Conservation (phyloP, 1,140 invertebrate genomes). For the Chrysomallon squamiferum region DNA sequence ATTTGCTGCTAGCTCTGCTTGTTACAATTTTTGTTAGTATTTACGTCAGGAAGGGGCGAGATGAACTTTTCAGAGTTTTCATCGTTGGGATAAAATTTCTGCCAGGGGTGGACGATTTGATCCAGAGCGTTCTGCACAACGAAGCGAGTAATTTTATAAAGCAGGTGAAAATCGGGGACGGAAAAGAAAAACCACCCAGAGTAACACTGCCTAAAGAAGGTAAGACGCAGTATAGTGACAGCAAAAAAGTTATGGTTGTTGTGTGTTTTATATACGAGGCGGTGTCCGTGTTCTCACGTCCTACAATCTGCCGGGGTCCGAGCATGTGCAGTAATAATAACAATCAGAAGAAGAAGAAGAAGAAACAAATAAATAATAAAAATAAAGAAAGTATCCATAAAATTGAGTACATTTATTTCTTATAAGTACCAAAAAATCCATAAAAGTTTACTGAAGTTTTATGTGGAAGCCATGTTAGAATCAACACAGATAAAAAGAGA, state of each 20-base stretch:
- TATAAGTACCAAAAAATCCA: no score
- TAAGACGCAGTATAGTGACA: neutral
- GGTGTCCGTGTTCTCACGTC: neutral
- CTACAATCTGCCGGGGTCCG: neutral
- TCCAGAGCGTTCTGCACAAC: conserved; percentile 33
- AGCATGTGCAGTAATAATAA: neutral
- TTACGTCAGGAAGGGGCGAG: conserved; percentile 34
- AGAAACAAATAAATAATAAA: neutral
- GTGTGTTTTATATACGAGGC: neutral
- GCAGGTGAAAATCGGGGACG: conserved; percentile 32
- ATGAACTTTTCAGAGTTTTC: conserved; percentile 38
- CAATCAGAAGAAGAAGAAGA: neutral
- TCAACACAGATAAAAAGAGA: no score
- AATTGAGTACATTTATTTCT: no score
- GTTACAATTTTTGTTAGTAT: conserved; percentile 37
- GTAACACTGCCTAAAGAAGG: conserved; percentile 23
- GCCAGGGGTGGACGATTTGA: conserved; percentile 35
- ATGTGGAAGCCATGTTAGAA: no score
- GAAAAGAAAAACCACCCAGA: conserved; percentile 12
- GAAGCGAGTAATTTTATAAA: conserved; percentile 48
- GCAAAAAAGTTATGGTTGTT: neutral
- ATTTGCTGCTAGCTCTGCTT: conserved; percentile 39
- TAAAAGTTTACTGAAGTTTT: no score
- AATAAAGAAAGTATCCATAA: neutral
- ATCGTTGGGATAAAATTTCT: conserved; percentile 39